Conservation (phyloP, 2,888 invertebrate species). For the Dasysyrphus albostriatus region DNA sequence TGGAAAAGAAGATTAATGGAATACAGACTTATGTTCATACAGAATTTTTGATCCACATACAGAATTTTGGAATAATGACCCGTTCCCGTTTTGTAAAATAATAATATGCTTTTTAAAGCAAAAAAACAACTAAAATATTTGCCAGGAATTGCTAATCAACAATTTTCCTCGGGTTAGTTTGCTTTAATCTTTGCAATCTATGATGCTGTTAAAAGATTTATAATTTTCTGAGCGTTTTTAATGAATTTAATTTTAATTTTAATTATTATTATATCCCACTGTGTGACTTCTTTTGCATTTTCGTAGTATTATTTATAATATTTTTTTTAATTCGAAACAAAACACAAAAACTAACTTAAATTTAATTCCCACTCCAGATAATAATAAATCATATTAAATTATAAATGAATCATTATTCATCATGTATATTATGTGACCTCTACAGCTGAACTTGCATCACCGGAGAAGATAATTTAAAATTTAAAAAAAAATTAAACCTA, state of each 20-base stretch:
- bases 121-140: too few relatives aligned
- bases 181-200: too few relatives aligned
- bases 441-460: constrained; percentile 51
- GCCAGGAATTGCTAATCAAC: too few relatives aligned
- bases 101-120: too few relatives aligned
- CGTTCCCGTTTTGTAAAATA: too few relatives aligned
- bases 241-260: background rate
- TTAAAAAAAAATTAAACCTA: background rate
- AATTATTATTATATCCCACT: background rate
- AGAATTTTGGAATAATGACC: too few relatives aligned
- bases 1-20: too few relatives aligned
- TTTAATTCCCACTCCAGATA: constrained; percentile 40
- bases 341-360: constrained; percentile 20
- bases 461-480: constrained; percentile 26
- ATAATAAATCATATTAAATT: constrained; percentile 62
- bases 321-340: constrained; percentile 13
- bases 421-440: constrained; percentile 58
- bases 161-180: too few relatives aligned
- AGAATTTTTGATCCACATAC: too few relatives aligned
- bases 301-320: background rate
- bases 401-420: constrained; percentile 64
- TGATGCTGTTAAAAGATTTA: too few relatives aligned
- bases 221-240: background rate
- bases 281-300: background rate
- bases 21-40: too few relatives aligned